Evolutionary conservation across 2,888 invertebrate species (phyloP).

Genomic region (Osmoderma eremita): DNA sequence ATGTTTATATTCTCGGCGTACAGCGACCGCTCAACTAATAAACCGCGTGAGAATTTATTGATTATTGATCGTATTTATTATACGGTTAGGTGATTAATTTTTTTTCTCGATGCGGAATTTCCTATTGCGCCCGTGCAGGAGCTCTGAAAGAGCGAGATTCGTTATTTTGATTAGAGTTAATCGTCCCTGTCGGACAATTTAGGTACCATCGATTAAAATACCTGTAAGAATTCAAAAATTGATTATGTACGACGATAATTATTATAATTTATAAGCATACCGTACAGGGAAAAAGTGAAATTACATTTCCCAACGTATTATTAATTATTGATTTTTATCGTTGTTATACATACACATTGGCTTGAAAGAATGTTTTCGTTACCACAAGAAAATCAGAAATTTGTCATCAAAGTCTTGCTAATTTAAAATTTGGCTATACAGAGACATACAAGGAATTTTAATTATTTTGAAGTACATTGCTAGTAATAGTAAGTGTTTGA

Average conservation of each 20-base stretch:
- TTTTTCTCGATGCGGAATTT: conserved; percentile 29
- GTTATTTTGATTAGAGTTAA: conserved; percentile 36
- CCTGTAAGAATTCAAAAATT: conserved; percentile 38
- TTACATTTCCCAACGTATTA: not conserved
- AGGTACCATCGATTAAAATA: conserved; percentile 31
- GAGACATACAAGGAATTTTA: too few relatives aligned
- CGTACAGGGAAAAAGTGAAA: not conserved
- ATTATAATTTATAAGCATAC: conserved; percentile 43
- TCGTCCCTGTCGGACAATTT: conserved; percentile 26
- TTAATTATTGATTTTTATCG: conserved; percentile 1
- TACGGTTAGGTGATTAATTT: conserved; percentile 35
- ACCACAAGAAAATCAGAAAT: too few relatives aligned
- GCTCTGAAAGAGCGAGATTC: conserved; percentile 29
- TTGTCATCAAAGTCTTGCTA: too few relatives aligned
- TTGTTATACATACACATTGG: too few relatives aligned
- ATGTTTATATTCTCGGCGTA: not conserved
- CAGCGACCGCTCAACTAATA: conserved; percentile 21
- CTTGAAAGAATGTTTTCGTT: too few relatives aligned
- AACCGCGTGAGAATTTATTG: conserved; percentile 36
- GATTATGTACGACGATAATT: conserved; percentile 44
- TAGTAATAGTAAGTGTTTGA: too few relatives aligned
- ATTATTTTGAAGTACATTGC: too few relatives aligned
- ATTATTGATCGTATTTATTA: conserved; percentile 36
- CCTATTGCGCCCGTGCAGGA: conserved; percentile 6
- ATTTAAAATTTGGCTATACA: too few relatives aligned